phyloP scores from a whole-genome alignment of 2,113 vertebrate species.

The Mystacornis crossleyi region DNA sequence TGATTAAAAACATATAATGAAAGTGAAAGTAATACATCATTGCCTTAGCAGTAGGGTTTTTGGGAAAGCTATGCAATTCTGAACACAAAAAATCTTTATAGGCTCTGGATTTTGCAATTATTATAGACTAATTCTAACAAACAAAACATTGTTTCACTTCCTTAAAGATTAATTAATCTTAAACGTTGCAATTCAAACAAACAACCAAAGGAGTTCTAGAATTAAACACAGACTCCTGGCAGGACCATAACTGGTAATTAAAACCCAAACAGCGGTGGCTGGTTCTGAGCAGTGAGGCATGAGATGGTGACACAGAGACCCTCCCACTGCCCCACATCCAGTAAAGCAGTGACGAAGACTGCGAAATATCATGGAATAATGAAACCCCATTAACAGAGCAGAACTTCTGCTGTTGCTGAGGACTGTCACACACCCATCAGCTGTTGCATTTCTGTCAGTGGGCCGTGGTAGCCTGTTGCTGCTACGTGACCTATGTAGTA shows the following conservation, averaged over 20 bases:
- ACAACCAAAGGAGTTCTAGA: neutral
- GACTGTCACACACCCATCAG: neutral
- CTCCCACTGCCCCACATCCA: neutral
- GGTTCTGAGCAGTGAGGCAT: neutral
- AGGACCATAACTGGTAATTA: slow-evolving; percentile 26
- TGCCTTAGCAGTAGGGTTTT: slow-evolving; percentile 88
- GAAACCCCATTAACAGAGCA: neutral
- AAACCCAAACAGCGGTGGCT: neutral
- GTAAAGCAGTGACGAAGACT: neutral
- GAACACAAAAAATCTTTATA: slow-evolving; percentile 68
- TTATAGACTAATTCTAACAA: slow-evolving; percentile 59
- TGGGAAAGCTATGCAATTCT: slow-evolving; percentile 72
- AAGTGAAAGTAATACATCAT: slow-evolving; percentile 99
- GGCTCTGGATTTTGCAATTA: slow-evolving; percentile 61
- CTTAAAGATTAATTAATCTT: slow-evolving; percentile 57
- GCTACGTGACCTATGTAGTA: neutral
- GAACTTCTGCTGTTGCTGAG: neutral
- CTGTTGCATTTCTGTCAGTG: neutral
- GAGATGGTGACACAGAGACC: neutral
- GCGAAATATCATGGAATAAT: neutral
- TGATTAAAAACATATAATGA: slow-evolving; percentile 99
- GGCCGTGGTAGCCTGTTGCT: neutral
- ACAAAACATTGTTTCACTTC: slow-evolving; percentile 19
- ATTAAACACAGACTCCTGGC: slow-evolving; percentile 36
- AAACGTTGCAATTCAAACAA: neutral